Evolutionary conservation across 2,797 vertebrate genomes (phyloP), one percentile per base, ranked within the genome.

Genomic region (Spatula clypeata): DNA sequence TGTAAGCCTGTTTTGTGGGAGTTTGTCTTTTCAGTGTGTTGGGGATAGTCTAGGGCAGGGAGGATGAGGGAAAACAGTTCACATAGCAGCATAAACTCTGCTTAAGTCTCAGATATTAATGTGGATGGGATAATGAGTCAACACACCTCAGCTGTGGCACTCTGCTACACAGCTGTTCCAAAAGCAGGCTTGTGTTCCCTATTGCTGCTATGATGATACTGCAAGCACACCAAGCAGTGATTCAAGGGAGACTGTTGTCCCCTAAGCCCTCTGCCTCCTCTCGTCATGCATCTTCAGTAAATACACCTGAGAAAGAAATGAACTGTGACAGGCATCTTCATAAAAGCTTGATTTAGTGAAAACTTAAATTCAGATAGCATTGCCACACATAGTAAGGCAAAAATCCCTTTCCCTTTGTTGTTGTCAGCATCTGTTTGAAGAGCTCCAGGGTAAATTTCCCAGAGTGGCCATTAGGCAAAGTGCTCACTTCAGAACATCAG

Each of bases 31-130:
- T 45, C 32, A 74, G 8, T 1, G 23, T 57, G 0, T 5, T 19
- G 26, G 14, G 7, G 53, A 12, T 0, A 3, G 0, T 17, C 54
- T 6, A 11, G 6, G 0, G 1, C 6, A 32, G 15, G 3, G 49
- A 69, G 3, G 5, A 24, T 1, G 1, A 6, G 9, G 7, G 11
- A 29, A 23, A 36, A 19, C 1, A 47, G 44, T 47, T 47, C 16
- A 34, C 44, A 18, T 47, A 23, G 44, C 7, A 34, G n/a, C n/a
- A 26, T 67, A 34, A 47, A 6, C 11, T 47, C 44, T 45, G 64
- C 21, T 47, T 45, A 32, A 24, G 1, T 21, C 7, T 40, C 49
- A 67, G 27, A 2, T 36, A 1, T 53, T 42, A 32, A 57, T 21
- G 17, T 8, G 53, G 65, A 1, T 7, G 31, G 51, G 54, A 31